Conservation (phyloP, 2,888 invertebrate genomes). For the Pachycephus smyrnensis region DNA sequence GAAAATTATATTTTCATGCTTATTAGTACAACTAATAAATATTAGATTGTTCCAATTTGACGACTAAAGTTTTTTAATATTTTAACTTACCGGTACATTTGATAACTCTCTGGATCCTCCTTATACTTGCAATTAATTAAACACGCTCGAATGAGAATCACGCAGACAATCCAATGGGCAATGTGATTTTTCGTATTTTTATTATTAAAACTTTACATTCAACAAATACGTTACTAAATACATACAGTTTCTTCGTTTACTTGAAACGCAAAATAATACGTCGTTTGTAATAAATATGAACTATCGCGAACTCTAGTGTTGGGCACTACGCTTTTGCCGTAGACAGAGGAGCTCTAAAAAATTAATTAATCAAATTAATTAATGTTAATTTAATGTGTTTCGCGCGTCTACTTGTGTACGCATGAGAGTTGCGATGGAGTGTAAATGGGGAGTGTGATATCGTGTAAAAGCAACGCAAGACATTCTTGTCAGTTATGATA, state of each 20-base stretch:
- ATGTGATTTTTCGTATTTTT: slow-evolving; percentile 19
- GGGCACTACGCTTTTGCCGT: background rate
- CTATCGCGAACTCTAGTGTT: background rate
- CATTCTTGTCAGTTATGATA: background rate
- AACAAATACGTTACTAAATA: slow-evolving; percentile 31
- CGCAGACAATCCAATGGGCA: too few relatives aligned
- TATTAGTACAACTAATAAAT: background rate
- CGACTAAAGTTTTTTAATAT: background rate
- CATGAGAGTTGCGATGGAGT: background rate
- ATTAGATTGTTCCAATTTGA: background rate
- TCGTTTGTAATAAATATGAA: slow-evolving; percentile 14
- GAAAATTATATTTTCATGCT: background rate
- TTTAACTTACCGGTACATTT: background rate
- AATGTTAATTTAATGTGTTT: background rate
- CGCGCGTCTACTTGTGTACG: background rate
- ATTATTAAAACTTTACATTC: slow-evolving; percentile 36
- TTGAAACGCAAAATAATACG: slow-evolving; percentile 9
- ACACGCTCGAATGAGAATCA: background rate
- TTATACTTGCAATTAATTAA: background rate
- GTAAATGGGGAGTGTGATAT: background rate
- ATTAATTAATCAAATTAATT: too few relatives aligned
- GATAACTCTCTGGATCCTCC: background rate
- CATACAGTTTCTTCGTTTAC: slow-evolving; percentile 25
- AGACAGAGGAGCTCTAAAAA: background rate
- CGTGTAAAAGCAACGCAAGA: background rate